These are phyloP conservation scores for Eucidaris tribuloides DNA, from an alignment of 35 echinoderm and acorn worm genomes.

Conservation along the genomic window DNA sequence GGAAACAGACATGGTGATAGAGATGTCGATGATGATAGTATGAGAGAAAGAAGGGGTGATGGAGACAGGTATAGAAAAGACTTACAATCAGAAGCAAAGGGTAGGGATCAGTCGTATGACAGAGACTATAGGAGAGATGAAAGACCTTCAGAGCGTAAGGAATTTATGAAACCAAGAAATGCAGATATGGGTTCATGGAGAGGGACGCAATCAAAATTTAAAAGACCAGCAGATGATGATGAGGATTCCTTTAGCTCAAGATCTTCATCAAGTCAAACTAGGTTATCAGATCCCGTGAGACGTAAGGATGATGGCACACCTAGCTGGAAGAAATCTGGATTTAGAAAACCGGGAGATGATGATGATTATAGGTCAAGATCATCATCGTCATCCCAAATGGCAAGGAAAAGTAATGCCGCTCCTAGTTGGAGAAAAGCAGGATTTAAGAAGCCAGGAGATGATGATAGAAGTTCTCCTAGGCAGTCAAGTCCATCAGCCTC, in stretches of 20 bases:
- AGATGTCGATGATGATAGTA: too few relatives aligned
- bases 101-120: neutral
- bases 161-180: slow-evolving; percentile 16
- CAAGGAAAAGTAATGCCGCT: neutral
- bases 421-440: slow-evolving; percentile 55
- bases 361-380: neutral
- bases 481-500: too few relatives aligned
- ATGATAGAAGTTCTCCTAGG: too few relatives aligned
- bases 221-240: slow-evolving; percentile 62
- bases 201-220: slow-evolving; percentile 42
- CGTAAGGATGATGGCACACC: slow-evolving; percentile 15
- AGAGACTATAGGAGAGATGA: neutral
- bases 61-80: slow-evolving; percentile 31
- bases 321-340: slow-evolving; percentile 61
- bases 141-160: neutral
- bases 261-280: neutral
- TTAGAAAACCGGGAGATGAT: slow-evolving; percentile 83
- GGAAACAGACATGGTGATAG: too few relatives aligned
- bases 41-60: slow-evolving; percentile 1
- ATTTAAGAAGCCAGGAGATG: slow-evolving; percentile 79
- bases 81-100: neutral
- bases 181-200: neutral
- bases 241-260: neutral
- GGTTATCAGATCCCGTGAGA: neutral
- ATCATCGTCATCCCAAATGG: neutral